phyloP scores from a whole-genome alignment of 2,113 vertebrate genomes.

The Bambusicola thoracicus region DNA sequence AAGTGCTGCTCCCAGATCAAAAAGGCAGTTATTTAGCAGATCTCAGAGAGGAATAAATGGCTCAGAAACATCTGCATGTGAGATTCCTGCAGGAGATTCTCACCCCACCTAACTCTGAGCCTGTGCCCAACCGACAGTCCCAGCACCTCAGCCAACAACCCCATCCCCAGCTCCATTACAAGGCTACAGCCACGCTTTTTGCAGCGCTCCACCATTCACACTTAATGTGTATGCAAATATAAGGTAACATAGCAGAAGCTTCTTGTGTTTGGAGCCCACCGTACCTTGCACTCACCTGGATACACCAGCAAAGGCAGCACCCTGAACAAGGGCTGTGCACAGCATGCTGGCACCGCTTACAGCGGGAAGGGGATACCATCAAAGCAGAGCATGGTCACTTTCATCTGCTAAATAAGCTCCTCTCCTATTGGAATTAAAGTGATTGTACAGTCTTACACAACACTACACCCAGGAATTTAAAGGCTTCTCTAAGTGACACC shows the following conservation, averaged over 20 bases:
- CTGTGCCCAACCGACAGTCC: not conserved
- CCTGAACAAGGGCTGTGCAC: not conserved
- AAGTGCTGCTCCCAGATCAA: slow-evolving; percentile 49
- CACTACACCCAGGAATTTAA: not conserved
- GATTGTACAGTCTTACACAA: not conserved
- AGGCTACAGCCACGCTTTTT: fast-evolving
- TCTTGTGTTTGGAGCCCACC: not conserved
- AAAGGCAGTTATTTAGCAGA: slow-evolving; percentile 12
- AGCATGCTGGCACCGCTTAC: fast-evolving
- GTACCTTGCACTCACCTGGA: not conserved
- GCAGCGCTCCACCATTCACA: not conserved
- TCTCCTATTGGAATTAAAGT: not conserved
- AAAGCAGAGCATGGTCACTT: not conserved
- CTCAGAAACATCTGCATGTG: not conserved
- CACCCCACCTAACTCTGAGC: not conserved
- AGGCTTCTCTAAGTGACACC: not conserved
- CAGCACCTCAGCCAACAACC: fast-evolving
- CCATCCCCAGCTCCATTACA: not conserved
- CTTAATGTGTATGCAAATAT: not conserved
- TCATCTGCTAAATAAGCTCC: not conserved
- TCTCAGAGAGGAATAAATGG: not conserved
- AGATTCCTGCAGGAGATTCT: not conserved
- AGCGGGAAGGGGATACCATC: not conserved
- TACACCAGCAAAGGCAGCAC: not conserved
- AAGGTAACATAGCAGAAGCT: not conserved